phyloP scores from a whole-genome alignment of 2,797 vertebrate genomes.

The Manis javanica region DNA sequence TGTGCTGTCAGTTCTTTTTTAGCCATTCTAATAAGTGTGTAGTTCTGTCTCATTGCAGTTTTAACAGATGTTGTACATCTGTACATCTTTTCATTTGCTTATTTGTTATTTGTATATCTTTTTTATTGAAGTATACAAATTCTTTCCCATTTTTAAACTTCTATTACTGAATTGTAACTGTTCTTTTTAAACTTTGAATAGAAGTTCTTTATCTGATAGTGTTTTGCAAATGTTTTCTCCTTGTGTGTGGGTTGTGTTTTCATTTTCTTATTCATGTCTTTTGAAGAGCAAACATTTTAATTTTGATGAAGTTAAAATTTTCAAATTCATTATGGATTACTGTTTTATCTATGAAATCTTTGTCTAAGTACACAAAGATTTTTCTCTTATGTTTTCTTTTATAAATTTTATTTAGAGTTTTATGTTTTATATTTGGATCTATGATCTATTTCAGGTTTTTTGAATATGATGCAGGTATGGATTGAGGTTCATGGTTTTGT shows the following conservation, averaged over 20 bases:
- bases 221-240: not conserved
- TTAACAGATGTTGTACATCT: not conserved
- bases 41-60: not conserved
- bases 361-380: not conserved
- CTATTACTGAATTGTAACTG: not conserved
- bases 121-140: not conserved
- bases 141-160: not conserved
- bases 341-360: not conserved
- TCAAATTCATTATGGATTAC: not conserved
- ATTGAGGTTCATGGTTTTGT: not conserved
- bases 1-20: not conserved
- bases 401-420: not conserved
- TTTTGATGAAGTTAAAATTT: conserved; percentile 21
- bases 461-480: not conserved
- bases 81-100: not conserved
- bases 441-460: not conserved
- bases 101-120: not conserved
- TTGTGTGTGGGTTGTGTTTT: not conserved
- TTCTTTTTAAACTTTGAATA: not conserved
- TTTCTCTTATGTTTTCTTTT: not conserved
- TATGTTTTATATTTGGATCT: not conserved
- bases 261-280: conserved; percentile 20
- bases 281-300: conserved; percentile 6
- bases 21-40: not conserved
- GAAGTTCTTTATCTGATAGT: not conserved